Evolutionary conservation across 2,113 vertebrate species (phyloP), one percentile per base, ranked within the genome.

Genomic region (Bambusicola thoracicus): DNA sequence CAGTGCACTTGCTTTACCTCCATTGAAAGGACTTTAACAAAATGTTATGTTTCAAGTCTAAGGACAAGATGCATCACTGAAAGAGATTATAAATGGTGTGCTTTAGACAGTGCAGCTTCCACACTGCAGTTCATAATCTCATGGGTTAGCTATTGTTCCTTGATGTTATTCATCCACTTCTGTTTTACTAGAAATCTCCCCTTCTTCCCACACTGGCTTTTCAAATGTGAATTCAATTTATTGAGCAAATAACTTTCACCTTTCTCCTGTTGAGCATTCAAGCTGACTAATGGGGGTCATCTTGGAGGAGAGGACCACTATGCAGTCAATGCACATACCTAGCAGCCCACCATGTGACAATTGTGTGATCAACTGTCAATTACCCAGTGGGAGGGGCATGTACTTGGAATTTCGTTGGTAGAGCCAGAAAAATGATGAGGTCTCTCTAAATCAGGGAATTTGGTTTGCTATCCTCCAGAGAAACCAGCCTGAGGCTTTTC

Each of bases 51-150:
- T 84, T 83, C 36, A n/a, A 13, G 20, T 70, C 59, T 84, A 58
- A 83, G 49, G 49, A n/a, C 13, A 70, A 90, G n/a, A 68, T 25
- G 43, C 22, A 48, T n/a, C 43, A 34, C 44, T 25, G 4, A 34
- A 36, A 83, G 25, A 81, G 2, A 4, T 12, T 69, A 25, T 55
- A 53, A 84, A 74, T 69, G 0, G 58, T 0, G 0, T 79, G 12
- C 11, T 89, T 89, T 70, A 84, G 30, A 44, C 2, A 78, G 30
- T 51, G 32, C 11, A 82, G 67, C 58, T 75, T 85, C 38, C 38
- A 67, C 30, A 58, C 0, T 44, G 44, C 13, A 51, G 16, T 74
- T 80, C 53, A 32, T 38, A 5, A 38, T 66, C 18, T 70, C 21
- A 53, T 4, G 14, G 11, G 13, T 6, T 74, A n/a, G 40, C 27